phyloP scores from a whole-genome alignment of 1,140 invertebrate genomes.

The Potamilus streckersoni region DNA sequence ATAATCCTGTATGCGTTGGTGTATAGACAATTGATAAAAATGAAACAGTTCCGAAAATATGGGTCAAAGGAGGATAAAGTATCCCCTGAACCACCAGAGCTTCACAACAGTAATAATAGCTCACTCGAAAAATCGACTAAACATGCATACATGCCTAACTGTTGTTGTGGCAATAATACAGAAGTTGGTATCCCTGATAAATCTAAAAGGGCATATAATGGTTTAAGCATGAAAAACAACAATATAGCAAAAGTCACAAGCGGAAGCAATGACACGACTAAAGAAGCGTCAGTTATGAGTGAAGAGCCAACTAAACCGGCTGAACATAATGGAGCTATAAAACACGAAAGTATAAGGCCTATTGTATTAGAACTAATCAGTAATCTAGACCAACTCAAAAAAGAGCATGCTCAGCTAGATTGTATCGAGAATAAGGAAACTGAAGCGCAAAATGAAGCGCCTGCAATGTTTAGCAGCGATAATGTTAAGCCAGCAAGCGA shows the following conservation, averaged over 20 bases:
- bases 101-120: not conserved
- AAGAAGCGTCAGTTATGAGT: too few relatives aligned
- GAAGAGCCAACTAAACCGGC: too few relatives aligned
- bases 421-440: conserved; percentile 2
- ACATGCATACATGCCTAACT: not conserved
- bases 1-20: conserved; percentile 20
- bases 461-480: conserved; percentile 1
- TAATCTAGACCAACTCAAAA: not conserved
- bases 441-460: conserved; percentile 8
- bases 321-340: too few relatives aligned
- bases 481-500: conserved; percentile 1
- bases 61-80: conserved; percentile 1
- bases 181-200: not conserved
- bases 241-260: not conserved
- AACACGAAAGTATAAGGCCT: not conserved
- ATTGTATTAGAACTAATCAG: conserved; percentile 13
- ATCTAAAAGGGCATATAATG: too few relatives aligned
- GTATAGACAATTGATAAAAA: conserved; percentile 14
- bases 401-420: not conserved
- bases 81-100: not conserved
- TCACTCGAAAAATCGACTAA: not conserved
- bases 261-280: too few relatives aligned
- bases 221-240: conserved; percentile 8
- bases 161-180: not conserved
- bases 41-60: conserved; percentile 28